A percentile compares a stretch with the other conserved stretches of the same genome.
phyloP scores from a whole-genome alignment of 2,113 vertebrate genomes.

The Glaucomys volans region DNA sequence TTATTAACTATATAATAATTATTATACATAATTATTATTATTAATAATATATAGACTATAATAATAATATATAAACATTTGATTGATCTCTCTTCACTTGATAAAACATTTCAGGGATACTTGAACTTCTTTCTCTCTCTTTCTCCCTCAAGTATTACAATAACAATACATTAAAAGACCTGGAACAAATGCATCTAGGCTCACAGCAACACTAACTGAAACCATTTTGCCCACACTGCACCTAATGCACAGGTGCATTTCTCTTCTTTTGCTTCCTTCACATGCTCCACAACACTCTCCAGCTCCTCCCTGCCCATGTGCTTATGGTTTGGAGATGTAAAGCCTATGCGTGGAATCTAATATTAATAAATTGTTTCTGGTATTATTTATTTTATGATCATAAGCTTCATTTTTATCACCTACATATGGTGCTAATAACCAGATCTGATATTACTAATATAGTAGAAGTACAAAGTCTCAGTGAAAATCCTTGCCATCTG shows the following conservation, averaged over 20 bases:
- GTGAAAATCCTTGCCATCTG: neutral
- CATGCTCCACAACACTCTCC: accelerated
- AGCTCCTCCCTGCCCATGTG: accelerated
- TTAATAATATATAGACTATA: too few species aligned
- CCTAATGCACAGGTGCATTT: neutral
- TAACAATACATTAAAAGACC: neutral
- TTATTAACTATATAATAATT: too few species aligned
- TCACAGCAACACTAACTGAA: neutral
- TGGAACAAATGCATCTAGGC: neutral
- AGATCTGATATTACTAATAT: neutral
- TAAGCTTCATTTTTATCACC: neutral
- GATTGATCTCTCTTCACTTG: neutral
- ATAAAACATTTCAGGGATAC: neutral
- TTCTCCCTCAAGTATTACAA: neutral
- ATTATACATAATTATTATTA: too few species aligned
- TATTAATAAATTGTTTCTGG: neutral
- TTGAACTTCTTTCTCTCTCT: neutral
- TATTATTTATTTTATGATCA: neutral
- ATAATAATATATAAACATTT: neutral
- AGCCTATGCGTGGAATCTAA: neutral
- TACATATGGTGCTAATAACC: neutral
- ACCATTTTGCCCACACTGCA: neutral
- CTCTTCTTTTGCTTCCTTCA: accelerated
- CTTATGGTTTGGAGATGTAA: neutral
- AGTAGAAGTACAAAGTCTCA: neutral